phyloP scores from a whole-genome alignment of 2,113 vertebrate genomes.

The Ptilorrhoa leucosticta region DNA sequence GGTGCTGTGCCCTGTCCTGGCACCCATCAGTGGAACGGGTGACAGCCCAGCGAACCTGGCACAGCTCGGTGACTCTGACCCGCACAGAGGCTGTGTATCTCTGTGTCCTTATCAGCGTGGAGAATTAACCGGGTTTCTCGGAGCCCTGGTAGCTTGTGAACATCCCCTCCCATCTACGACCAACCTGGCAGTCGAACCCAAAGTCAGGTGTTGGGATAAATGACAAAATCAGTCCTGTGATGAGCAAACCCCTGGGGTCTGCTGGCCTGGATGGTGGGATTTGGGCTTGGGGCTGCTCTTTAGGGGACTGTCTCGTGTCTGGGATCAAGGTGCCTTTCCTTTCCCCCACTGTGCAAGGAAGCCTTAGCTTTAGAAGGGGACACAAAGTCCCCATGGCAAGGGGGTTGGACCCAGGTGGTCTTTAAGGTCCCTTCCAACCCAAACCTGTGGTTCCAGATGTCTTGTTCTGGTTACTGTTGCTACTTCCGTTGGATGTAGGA shows the following conservation, averaged over 20 bases:
- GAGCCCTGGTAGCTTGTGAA: not conserved
- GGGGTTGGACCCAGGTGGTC: rapidly evolving
- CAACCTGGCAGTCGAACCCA: not conserved
- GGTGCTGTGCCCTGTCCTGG: rapidly evolving
- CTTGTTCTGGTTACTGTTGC: not conserved
- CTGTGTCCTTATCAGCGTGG: not conserved
- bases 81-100: rapidly evolving
- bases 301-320: no score
- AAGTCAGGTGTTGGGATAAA: rapidly evolving
- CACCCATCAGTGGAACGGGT: rapidly evolving
- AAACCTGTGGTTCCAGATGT: rapidly evolving
- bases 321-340: not conserved
- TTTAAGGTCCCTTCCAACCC: not conserved
- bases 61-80: rapidly evolving
- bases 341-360: not conserved
- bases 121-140: not conserved
- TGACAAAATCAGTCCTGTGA: not conserved
- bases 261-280: not conserved
- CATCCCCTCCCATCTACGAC: not conserved
- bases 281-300: not conserved
- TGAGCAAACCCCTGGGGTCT: not conserved
- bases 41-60: not conserved
- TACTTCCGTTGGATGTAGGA: not conserved
- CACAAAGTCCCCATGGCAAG: rapidly evolving
- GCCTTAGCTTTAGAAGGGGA: not conserved